Percentiles rank a stretch among this genome's conserved stretches.
Evolutionary conservation across 2,797 vertebrate species (phyloP).

Genomic region (Crenichthys baileyi): DNA sequence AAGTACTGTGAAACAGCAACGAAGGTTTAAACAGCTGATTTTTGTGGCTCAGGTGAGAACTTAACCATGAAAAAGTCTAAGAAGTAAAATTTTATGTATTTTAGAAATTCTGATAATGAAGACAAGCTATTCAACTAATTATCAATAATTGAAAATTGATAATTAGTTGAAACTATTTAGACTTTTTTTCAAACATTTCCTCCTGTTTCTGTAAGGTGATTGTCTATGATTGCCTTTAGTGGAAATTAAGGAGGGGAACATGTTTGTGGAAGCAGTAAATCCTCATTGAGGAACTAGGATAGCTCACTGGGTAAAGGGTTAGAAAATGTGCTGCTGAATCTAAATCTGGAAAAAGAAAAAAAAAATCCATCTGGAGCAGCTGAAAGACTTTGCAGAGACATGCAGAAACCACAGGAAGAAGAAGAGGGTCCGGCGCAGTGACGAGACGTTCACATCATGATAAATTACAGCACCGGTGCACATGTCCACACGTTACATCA

Average conservation of each 20-base stretch:
- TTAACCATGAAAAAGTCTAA: background rate
- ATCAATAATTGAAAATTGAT: background rate
- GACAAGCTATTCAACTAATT: background rate
- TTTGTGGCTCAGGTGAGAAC: background rate
- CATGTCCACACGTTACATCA: conserved; percentile 31
- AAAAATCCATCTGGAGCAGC: background rate
- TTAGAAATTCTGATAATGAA: background rate
- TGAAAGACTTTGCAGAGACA: conserved; percentile 4
- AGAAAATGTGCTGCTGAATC: background rate
- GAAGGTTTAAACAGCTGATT: background rate
- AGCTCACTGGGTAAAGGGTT: conserved; percentile 2
- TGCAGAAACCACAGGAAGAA: conserved; percentile 3
- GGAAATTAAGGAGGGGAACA: background rate
- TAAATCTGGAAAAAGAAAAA: conserved; percentile 2
- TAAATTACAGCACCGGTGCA: conserved; percentile 31
- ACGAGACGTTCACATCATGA: conserved; percentile 24
- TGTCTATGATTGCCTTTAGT: background rate
- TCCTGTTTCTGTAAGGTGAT: background rate
- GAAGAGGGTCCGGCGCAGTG: background rate
- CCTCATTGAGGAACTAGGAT: background rate
- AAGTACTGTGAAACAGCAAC: background rate
- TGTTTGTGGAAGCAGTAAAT: background rate
- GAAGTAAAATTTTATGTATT: background rate
- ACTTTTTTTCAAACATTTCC: background rate
- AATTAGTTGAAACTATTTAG: background rate